A percentile compares a stretch with the other conserved stretches of the same genome.
Conservation (phyloP, 2,113 vertebrate genomes). For the Mesoclemmys tuberculata region DNA sequence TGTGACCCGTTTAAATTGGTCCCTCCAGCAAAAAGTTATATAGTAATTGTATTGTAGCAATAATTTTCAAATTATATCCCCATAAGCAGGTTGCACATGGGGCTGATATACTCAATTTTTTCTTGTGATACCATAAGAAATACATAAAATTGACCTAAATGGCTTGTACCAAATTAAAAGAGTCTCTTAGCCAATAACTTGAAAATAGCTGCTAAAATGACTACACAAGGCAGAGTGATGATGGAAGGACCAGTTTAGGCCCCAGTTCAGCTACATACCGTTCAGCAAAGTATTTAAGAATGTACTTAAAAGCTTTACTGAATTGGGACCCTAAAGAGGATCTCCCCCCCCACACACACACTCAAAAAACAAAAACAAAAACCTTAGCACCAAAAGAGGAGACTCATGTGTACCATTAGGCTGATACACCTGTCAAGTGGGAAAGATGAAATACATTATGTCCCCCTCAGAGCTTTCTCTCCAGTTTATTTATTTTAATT, state of each 20-base stretch:
- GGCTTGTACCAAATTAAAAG: constrained; percentile 11
- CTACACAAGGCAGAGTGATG: background rate
- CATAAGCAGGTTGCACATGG: background rate
- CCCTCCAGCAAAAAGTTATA: constrained; percentile 3
- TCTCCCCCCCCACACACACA: background rate
- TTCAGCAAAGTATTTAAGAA: background rate
- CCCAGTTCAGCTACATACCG: background rate
- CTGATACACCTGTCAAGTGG: background rate
- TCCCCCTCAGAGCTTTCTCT: background rate
- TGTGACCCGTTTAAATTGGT: background rate
- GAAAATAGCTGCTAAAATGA: constrained; percentile 34
- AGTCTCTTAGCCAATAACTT: background rate
- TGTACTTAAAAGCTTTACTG: background rate
- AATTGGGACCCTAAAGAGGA: background rate
- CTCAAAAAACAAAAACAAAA: background rate
- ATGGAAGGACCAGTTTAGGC: background rate
- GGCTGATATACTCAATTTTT: background rate
- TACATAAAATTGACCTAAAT: constrained; percentile 2
- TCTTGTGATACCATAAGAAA: background rate
- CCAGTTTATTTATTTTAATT: background rate
- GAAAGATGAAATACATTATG: background rate
- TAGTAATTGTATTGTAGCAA: background rate
- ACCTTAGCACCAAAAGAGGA: background rate
- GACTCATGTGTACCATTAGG: background rate
- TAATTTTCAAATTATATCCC: constrained; percentile 18